Conservation (phyloP, 30 jellyfish, hydroid and myxozoan species). For the Catostylus mosaicus region DNA sequence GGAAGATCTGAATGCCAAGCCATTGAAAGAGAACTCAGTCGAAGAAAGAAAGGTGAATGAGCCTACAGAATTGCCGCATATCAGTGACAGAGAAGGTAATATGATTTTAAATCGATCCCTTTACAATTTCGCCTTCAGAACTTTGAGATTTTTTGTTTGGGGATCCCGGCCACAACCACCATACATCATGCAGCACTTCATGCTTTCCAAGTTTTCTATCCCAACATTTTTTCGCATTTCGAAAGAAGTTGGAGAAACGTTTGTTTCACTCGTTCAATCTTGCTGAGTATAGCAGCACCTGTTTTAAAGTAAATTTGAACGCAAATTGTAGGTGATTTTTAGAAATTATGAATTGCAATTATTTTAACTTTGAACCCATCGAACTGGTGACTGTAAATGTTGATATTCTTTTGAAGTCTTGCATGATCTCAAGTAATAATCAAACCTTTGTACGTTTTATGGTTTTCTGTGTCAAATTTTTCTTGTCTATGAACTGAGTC, state of each 20-base stretch:
- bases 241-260: neutral
- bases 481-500: too few species aligned
- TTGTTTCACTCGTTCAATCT: neutral
- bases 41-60: constrained; percentile 63
- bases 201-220: neutral
- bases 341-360: too few species aligned
- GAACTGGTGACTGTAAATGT: too few species aligned
- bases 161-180: neutral
- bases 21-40: constrained; percentile 42
- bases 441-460: too few species aligned
- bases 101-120: neutral
- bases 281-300: neutral
- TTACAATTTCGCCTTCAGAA: neutral
- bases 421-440: too few species aligned
- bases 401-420: too few species aligned
- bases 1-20: constrained; percentile 73
- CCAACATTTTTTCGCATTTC: too few species aligned
- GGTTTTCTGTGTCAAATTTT: too few species aligned
- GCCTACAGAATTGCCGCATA: constrained; percentile 83
- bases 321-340: neutral
- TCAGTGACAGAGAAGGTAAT: constrained; percentile 93
- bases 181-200: neutral
- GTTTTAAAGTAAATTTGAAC: neutral
- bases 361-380: too few species aligned
- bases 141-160: neutral